Evolutionary conservation across 2,797 vertebrate genomes (phyloP).

Genomic region (Cynopterus sphinx): DNA sequence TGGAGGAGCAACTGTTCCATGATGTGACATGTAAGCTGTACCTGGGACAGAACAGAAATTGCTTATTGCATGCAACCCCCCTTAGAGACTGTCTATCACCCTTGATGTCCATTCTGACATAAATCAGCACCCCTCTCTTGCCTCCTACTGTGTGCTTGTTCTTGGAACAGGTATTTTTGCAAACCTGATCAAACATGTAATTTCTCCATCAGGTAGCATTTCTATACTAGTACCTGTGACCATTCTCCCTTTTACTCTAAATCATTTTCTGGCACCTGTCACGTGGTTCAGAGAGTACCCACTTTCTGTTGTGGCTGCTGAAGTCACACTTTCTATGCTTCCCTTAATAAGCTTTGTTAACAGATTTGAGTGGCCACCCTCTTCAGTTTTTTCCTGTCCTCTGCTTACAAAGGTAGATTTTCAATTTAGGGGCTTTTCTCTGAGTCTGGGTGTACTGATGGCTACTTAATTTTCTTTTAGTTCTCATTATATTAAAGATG

Average conservation of each 20-base stretch:
- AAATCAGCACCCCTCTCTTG: background rate
- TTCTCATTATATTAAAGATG: slow-evolving; percentile 13
- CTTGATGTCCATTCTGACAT: background rate
- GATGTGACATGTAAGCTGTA: background rate
- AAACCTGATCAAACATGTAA: background rate
- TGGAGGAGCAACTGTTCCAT: background rate
- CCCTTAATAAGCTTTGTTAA: background rate
- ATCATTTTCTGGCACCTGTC: background rate
- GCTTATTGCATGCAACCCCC: background rate
- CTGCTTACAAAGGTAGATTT: background rate
- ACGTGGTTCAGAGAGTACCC: background rate
- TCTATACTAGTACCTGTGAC: background rate
- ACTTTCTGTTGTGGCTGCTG: background rate
- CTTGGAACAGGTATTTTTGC: background rate
- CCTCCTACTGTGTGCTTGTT: too few relatives aligned
- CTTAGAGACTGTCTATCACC: too few relatives aligned
- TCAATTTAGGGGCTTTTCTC: background rate
- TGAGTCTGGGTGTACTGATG: background rate
- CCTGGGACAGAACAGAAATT: background rate
- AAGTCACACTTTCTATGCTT: background rate
- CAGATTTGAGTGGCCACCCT: background rate
- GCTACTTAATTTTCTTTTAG: background rate
- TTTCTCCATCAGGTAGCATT: background rate
- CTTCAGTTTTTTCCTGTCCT: background rate
- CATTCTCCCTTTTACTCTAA: background rate